Evolutionary conservation across 2,888 invertebrate species (phyloP), one percentile per base, ranked within the genome.

Genomic region (Chymomyza amoena): DNA sequence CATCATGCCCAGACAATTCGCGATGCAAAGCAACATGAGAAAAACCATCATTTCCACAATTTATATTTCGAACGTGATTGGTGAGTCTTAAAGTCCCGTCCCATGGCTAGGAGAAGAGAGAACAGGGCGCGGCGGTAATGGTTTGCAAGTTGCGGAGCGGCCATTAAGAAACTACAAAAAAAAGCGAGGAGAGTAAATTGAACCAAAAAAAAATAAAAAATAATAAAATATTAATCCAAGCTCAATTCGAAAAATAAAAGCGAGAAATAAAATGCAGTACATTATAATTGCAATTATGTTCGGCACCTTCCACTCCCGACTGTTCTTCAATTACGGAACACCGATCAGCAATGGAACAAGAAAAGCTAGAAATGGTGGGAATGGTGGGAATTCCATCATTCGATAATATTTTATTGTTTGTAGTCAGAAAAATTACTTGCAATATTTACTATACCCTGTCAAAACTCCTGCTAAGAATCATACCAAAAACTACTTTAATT

Each of bases 1-100:
- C 39, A 45, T 45, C 39, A 13, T 45, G 39, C 39, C 39, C 39
- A 45, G 39, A 13, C 39, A 10, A 45, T 45, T 45, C 39, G 39
- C 39, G 39, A 13, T 45, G 39, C 39, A 51, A 13, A 64, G 16
- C n/a, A 39, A 18, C 52, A 32, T 6, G 79, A 72, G 81, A 85
- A 88, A 84, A 89, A 89, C 89, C 90, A 91, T 91, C 91, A 91
- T 91, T 91, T 91, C 86, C 88, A 91, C 91, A 91, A 91, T 91
- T 91, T 91, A 91, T 91, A 91, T 89, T 90, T 89, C 89, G 90
- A 90, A 90, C 90, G 90, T 90, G 90, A 89, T 89, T 89, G 89
- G 86, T 82, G 77, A 84, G 81, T 77, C 75, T 70, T 57, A 13
- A 45, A 45, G 4, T 45, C 13, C n/a, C n/a, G n/a, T n/a, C n/a